Evolutionary conservation across 2,888 invertebrate species (phyloP), one percentile per base, ranked within the genome.

Genomic region (Philonicus albiceps): DNA sequence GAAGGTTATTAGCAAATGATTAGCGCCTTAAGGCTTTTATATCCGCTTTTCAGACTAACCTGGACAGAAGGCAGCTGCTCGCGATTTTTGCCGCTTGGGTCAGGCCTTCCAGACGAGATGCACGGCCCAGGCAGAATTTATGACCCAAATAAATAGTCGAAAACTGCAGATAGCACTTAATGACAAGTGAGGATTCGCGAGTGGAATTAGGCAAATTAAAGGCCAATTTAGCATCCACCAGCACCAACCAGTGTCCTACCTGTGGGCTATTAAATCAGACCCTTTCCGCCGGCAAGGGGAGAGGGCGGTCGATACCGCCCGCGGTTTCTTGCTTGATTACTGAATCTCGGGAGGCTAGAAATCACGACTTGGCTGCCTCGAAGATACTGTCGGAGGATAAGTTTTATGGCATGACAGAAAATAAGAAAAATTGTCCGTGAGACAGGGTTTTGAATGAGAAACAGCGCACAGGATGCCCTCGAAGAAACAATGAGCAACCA

Each of bases 201-300:
- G 37, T 34, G 64, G 83, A 83, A 83, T 83, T 83, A 83, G 83
- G 83, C 83, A 83, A 83, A 83, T 83, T 83, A 83, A 83, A 83
- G 64, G 64, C 34, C 83, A 83, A 83, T 83, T 83, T 83, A 43
- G 34, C 22, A 72, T 80, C 83, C 22, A 19, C 55, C 22, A 81
- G n/a, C 80, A 16, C 30, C 53, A 55, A 11, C 78, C 43, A 43
- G 78, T 43, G 78, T 37, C 83, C 83, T 72, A 34, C 64, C 34
- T 13, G 34, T 6, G 37, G 81, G 49, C 83, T 64, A 83, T 83
- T 83, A 83, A 83, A 37, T 74, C 64, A 34, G 43, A 72, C 19
- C 8, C 64, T 49, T 64, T 2, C 16, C 22, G 72, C 55, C 8
- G 40, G 13, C 11, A 8, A 83, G 64, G 22, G 64, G 11, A 64